Evolutionary conservation across 2,113 vertebrate genomes (phyloP), one percentile per base, ranked within the genome.

Genomic region (Helogale parvula): DNA sequence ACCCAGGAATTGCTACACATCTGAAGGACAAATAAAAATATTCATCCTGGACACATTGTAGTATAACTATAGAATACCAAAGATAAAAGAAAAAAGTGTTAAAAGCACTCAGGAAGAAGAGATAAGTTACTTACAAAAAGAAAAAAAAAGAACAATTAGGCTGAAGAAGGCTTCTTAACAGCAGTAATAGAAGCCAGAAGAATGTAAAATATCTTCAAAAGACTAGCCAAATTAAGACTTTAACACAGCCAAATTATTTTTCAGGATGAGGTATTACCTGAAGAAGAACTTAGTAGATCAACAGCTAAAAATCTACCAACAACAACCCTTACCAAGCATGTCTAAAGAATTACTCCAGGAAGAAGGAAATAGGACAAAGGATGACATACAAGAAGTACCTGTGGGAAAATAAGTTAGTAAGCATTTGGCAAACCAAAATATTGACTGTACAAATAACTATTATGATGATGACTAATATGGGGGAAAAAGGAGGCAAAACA

Each of bases 351-450:
- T 54, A 57, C 31, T 88, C 88, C 35, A 88, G 52, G 83, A 94
- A 85, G 92, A 88, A 89, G 71, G 63, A 96, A 96, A 19, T n/a
- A 88, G 69, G 83, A 87, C 21, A 57, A 57, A 77, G 14, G 68
- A 63, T 31, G 57, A 81, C 71, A 77, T 69, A 19, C 19, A 89
- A 89, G 16, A 86, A 80, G 6, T 8, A 27, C 13, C 77, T 33
- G 50, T 93, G 81, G 41, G 50, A 76, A 82, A 87, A 86, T 35
- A 83, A 41, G 74, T 52, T 45, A 91, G 41, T 57, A 84, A 84
- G 94, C 31, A 38, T 25, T 45, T 23, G 33, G 21, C 25, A 80
- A 92, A 74, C 6, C 50, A 79, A 83, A 92, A 88, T 88, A 25
- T 71, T 92, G 84, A 65, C 88, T 80, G 29, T 47, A 29, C 29